Percentiles rank a stretch among this genome's conserved stretches.
Evolutionary conservation across 2,797 vertebrate genomes (phyloP).

Genomic region (Calcarius lapponicus): DNA sequence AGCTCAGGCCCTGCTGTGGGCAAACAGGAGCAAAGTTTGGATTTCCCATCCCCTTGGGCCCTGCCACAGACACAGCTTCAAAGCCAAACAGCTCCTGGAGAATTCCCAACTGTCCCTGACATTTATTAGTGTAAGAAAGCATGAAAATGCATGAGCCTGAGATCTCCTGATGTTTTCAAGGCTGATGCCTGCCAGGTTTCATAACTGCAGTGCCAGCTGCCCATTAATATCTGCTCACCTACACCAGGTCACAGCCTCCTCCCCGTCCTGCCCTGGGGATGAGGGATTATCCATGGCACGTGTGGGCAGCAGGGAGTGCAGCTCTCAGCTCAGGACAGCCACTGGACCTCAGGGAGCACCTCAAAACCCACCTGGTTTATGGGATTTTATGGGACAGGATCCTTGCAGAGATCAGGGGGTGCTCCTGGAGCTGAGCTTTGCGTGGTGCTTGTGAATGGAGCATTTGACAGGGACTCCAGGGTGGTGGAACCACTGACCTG

Average conservation of each 20-base stretch:
- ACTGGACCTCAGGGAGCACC: not conserved
- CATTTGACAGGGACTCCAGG: accelerated
- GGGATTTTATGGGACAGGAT: not conserved
- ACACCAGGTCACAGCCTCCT: not conserved
- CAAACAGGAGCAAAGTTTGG: not conserved
- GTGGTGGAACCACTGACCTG: not conserved
- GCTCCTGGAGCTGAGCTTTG: not conserved
- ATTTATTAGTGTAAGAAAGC: not conserved
- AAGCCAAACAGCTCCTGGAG: not conserved
- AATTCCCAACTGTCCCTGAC: not conserved
- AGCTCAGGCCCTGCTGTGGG: not conserved
- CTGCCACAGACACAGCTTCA: not conserved
- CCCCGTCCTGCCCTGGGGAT: accelerated
- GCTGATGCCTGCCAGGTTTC: not conserved
- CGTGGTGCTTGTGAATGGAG: not conserved
- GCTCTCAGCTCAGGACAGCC: not conserved
- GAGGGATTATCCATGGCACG: accelerated
- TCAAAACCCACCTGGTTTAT: too few relatives aligned
- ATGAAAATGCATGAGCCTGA: not conserved
- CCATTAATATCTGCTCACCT: not conserved
- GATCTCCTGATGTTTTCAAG: not conserved
- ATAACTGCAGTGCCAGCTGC: not conserved
- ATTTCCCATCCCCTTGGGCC: not conserved
- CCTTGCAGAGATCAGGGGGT: not conserved
- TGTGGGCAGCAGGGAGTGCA: not conserved